phyloP scores from a whole-genome alignment of 1,140 invertebrate genomes.

The Diplogasteroides magnus region DNA sequence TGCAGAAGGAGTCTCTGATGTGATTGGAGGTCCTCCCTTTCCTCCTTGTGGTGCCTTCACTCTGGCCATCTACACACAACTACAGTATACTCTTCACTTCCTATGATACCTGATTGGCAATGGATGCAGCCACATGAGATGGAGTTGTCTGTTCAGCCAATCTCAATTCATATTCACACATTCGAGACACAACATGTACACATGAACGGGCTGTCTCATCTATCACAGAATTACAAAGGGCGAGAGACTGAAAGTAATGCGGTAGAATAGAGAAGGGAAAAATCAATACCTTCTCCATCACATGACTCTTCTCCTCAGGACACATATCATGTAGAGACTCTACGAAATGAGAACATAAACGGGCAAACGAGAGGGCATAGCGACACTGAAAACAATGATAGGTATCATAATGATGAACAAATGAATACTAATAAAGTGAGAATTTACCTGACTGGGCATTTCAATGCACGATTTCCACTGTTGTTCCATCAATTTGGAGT shows the following conservation, averaged over 20 bases:
- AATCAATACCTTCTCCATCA: slow-evolving; percentile 38
- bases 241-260: slow-evolving; percentile 29
- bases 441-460: slow-evolving; percentile 39
- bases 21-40: slow-evolving; percentile 3
- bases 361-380: slow-evolving; percentile 91
- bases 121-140: slow-evolving; percentile 8
- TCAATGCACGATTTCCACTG: slow-evolving; percentile 39
- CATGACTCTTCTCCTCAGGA: slow-evolving; percentile 76
- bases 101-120: slow-evolving; percentile 16
- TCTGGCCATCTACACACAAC: background rate
- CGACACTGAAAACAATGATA: slow-evolving; percentile 25
- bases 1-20: slow-evolving; percentile 10
- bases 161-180: slow-evolving; percentile 94
- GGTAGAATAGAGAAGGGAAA: slow-evolving; percentile 1
- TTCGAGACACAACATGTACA: slow-evolving; percentile 63
- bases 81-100: background rate
- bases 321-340: slow-evolving; percentile 95
- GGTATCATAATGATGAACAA: background rate
- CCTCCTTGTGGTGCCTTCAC: slow-evolving; percentile 2
- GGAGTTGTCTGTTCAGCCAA: slow-evolving; percentile 88
- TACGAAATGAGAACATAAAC: slow-evolving; percentile 95
- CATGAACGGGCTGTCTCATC: slow-evolving; percentile 63
- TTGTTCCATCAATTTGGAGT: slow-evolving; percentile 42
- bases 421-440: background rate
- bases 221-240: slow-evolving; percentile 76